Percentiles rank a stretch among this genome's conserved stretches.
Evolutionary conservation across 1,140 invertebrate genomes (phyloP).

Genomic region (Battus philenor): DNA sequence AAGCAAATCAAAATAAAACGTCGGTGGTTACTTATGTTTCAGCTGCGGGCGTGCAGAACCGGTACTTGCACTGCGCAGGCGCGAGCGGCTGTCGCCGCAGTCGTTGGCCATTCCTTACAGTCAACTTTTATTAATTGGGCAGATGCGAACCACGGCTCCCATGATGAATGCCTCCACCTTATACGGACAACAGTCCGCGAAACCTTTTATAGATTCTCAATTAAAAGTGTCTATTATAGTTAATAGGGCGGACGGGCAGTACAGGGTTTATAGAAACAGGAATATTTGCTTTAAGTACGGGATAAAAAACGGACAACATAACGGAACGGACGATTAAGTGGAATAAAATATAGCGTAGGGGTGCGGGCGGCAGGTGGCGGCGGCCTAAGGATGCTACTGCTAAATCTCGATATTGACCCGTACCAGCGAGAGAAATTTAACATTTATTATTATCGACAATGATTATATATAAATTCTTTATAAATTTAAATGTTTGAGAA

Average conservation of each 20-base stretch:
- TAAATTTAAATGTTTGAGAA: no score
- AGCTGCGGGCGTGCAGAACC: constrained; percentile 56
- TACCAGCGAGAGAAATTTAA: background rate
- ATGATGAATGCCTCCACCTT: constrained; percentile 69
- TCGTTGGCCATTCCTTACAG: constrained; percentile 59
- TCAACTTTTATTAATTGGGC: constrained; percentile 75
- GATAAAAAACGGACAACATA: constrained; percentile 71
- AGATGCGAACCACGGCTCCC: constrained; percentile 68
- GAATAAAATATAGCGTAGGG: constrained; percentile 75
- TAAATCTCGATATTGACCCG: constrained; percentile 25
- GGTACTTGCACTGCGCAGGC: constrained; percentile 41
- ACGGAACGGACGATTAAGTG: constrained; percentile 75
- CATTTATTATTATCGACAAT: no score
- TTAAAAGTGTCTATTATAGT: constrained; percentile 74
- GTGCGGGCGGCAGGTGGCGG: constrained; percentile 69
- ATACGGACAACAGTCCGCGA: constrained; percentile 65
- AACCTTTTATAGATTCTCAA: constrained; percentile 76
- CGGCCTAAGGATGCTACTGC: constrained; percentile 34
- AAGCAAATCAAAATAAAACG: constrained; percentile 72
- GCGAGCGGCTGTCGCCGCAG: constrained; percentile 48
- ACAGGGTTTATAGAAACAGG: constrained; percentile 62
- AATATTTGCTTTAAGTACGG: constrained; percentile 72
- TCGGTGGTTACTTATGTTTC: constrained; percentile 47
- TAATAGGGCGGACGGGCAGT: constrained; percentile 63
- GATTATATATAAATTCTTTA: no score